Evolutionary conservation across 2,797 vertebrate genomes (phyloP).

Genomic region (Sebastolobus altivelis): DNA sequence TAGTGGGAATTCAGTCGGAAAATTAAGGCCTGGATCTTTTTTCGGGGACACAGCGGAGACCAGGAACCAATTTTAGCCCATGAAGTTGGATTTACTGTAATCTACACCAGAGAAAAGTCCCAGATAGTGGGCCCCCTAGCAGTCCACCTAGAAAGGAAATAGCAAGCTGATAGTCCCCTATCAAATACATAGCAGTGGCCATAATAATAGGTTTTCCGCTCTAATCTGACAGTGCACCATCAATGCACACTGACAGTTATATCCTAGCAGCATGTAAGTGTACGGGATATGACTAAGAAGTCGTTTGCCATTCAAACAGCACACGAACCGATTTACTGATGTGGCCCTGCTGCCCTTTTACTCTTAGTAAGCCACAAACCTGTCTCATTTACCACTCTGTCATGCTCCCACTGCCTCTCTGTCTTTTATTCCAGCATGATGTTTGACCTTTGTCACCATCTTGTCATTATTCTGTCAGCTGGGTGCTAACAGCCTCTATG

Average conservation of each 20-base stretch:
- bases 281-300: conserved; percentile 23
- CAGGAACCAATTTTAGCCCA: conserved; percentile 29
- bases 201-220: conserved; percentile 44
- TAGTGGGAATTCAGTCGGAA: conserved; percentile 57
- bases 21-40: conserved; percentile 44
- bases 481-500: neutral
- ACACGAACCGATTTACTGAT: conserved; percentile 4
- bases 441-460: conserved; percentile 44
- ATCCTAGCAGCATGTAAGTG: conserved; percentile 34
- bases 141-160: conserved; percentile 17
- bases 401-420: neutral
- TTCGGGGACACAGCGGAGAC: neutral
- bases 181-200: conserved; percentile 24
- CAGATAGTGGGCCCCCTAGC: conserved; percentile 11
- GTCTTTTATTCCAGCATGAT: conserved; percentile 1
- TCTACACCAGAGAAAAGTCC: conserved; percentile 13
- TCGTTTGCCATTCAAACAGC: conserved; percentile 34
- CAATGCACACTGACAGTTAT: conserved; percentile 25
- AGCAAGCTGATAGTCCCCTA: conserved; percentile 14
- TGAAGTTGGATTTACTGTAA: conserved; percentile 17
- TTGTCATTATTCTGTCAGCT: conserved; percentile 45
- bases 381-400: conserved; percentile 35
- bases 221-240: conserved; percentile 42
- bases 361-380: conserved; percentile 18
- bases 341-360: conserved; percentile 14